Conservation (phyloP, 2,888 invertebrate genomes). For the Erebia aethiops region DNA sequence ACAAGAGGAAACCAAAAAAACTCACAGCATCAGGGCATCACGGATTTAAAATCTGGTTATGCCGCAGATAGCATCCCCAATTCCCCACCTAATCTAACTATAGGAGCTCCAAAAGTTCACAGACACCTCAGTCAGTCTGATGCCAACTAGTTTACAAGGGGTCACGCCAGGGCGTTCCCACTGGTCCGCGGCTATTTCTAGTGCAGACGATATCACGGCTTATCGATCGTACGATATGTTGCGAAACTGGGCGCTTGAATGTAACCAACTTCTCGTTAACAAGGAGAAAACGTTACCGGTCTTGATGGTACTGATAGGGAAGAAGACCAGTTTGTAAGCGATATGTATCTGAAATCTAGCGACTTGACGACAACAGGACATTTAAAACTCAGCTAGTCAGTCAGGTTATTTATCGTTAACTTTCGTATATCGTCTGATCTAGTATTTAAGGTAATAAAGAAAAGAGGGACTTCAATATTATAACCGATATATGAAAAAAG, state of each 20-base stretch:
- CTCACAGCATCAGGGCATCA: neutral
- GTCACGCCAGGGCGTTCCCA: slow-evolving; percentile 38
- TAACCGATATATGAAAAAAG: too few relatives aligned
- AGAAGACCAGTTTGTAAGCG: slow-evolving; percentile 17
- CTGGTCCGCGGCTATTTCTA: slow-evolving; percentile 40
- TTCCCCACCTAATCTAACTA: neutral
- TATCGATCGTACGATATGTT: slow-evolving; percentile 42
- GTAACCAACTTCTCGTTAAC: neutral
- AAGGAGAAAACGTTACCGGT: slow-evolving; percentile 18
- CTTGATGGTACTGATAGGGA: slow-evolving; percentile 14
- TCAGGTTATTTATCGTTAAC: neutral
- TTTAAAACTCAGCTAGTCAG: neutral
- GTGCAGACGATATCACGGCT: slow-evolving; percentile 41
- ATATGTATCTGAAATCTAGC: slow-evolving; percentile 1
- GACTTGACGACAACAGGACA: neutral
- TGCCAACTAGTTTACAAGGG: slow-evolving; percentile 9
- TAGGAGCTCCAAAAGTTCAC: slow-evolving; percentile 13
- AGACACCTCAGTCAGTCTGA: slow-evolving; percentile 18
- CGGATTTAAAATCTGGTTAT: neutral
- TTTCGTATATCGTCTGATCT: neutral
- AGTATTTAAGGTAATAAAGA: neutral
- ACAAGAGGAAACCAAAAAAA: too few relatives aligned
- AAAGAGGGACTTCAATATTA: neutral
- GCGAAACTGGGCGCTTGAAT: slow-evolving; percentile 25
- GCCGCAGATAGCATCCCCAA: neutral